Base-by-base conservation (phyloP, 1,140 invertebrate species). In the Dolichoris vasculosae region DNA sequence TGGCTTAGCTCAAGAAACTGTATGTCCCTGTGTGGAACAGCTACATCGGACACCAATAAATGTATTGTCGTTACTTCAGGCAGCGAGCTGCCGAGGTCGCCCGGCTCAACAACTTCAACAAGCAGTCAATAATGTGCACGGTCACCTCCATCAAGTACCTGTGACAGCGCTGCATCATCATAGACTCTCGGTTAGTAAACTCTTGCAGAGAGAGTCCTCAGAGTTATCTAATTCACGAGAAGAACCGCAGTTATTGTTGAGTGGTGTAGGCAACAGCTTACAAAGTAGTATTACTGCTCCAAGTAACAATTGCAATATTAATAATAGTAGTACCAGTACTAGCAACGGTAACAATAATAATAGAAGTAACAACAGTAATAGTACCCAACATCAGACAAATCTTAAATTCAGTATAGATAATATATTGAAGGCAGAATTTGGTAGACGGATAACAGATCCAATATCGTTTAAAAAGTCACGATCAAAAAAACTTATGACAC, bases 361-460 rank as follows among this genome's bases (percentile, higher is more conserved):
- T 32, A 92, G 92, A 75, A 91, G 89, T 46, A 92, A 92, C 48
- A 92, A 92, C 46, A 93, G 94, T 73, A 93, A 94, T 76, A 93
- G 94, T 80, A 91, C 94, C n/a, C 92, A 93, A 4, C 95, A 95
- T 88, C 96, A 96, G 84, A 93, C 94, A 20, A 95, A 94, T 87
- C 92, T 98, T 0, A 98, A 98, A 89, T 98, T 98, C 93, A 98
- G 97, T 87, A 98, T 98, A 92, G 97, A 98, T 89, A 98, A 98
- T 93, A 98, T 98, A 83, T 92, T 98, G 13, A 97, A 97, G 90
- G 97, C 97, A 0, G 97, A 98, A 90, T 98, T 98, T 87, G 97
- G 97, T 0, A 94, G 96, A 43, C 89, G 96, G 46, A 95, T 96
- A 20, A 96, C 96, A 4, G 95, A 96, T 92, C 95, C 95, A 17